A percentile compares a stretch with the other conserved stretches of the same genome.
Evolutionary conservation across 2,888 invertebrate genomes (phyloP).

Genomic region (Himalopsyche japonica): DNA sequence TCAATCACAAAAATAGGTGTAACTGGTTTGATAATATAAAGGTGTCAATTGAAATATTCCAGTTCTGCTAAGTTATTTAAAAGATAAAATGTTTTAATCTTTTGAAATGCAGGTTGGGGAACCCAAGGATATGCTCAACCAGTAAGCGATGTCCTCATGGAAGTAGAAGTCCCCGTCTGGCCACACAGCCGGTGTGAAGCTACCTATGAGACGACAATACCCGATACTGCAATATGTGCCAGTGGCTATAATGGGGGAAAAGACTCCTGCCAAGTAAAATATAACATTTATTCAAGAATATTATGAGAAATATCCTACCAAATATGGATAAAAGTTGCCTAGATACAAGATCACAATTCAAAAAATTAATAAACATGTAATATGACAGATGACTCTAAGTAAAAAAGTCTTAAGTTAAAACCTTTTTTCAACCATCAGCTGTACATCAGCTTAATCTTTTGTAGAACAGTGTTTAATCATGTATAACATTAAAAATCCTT

Average conservation of each 20-base stretch:
- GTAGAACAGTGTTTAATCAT: too few species aligned
- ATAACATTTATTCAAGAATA: neutral
- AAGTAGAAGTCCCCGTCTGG: conserved; percentile 81
- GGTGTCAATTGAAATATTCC: too few species aligned
- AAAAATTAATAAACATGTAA: too few species aligned
- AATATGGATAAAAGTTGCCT: too few species aligned
- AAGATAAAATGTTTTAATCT: neutral
- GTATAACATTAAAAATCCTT: too few species aligned
- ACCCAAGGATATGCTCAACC: conserved; percentile 73
- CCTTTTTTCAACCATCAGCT: too few species aligned
- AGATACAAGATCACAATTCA: too few species aligned
- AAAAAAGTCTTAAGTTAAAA: too few species aligned
- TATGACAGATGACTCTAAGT: too few species aligned
- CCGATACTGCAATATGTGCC: conserved; percentile 75
- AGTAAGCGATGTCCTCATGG: conserved; percentile 69
- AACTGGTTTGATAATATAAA: neutral
- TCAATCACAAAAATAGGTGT: neutral
- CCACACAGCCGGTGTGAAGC: conserved; percentile 65
- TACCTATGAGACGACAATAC: conserved; percentile 61
- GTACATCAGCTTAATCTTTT: too few species aligned
- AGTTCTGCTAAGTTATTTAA: neutral
- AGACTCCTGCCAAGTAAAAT: conserved; percentile 78
- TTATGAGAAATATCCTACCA: too few species aligned
- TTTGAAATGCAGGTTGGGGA: conserved; percentile 69
- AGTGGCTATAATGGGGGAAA: conserved; percentile 75